Conservation (phyloP, 2,888 invertebrate genomes). For the Gastracanthus pulcherrimus region DNA sequence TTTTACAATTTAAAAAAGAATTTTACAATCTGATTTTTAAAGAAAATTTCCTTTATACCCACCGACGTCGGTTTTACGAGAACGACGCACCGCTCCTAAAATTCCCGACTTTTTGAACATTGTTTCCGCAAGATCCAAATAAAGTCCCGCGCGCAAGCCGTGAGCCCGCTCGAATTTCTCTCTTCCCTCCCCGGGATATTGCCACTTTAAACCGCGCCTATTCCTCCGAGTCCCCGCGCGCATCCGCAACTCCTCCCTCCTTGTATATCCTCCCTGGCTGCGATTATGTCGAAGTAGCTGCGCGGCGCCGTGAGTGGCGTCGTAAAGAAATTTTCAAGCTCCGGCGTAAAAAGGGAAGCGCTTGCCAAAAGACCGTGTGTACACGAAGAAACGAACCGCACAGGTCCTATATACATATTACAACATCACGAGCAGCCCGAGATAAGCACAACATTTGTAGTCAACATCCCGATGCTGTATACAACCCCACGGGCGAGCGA, state of each 20-base stretch:
- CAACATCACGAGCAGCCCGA: no score
- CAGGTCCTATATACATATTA: no score
- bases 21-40: neutral
- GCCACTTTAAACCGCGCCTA: neutral
- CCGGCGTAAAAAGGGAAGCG: no score
- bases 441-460: no score
- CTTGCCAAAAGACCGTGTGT: no score
- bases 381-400: no score
- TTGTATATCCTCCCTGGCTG: neutral
- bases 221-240: no score
- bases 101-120: neutral
- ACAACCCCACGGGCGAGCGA: no score
- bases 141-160: neutral
- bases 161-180: neutral
- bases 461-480: no score
- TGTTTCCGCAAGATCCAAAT: neutral
- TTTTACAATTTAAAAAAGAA: neutral
- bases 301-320: neutral
- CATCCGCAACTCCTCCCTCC: neutral
- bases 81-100: neutral
- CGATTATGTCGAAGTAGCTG: neutral
- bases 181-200: neutral
- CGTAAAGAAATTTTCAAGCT: neutral
- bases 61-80: neutral
- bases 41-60: neutral